Base-by-base conservation (phyloP, 2,113 vertebrate genomes). In the Trogon surrucura region DNA sequence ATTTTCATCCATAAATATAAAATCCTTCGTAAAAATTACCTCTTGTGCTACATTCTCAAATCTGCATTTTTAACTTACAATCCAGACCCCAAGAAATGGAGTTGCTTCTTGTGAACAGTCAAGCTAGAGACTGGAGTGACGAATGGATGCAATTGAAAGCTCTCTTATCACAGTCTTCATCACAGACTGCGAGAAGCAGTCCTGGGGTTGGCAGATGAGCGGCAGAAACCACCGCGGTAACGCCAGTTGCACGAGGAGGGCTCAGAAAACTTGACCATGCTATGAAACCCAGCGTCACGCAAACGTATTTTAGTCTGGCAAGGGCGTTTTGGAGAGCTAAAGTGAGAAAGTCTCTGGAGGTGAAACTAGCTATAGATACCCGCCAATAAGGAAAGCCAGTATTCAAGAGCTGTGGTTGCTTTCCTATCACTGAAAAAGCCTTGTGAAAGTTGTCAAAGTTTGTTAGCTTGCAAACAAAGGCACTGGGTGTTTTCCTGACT, bases 1-100 rank as follows among this genome's bases (percentile, higher is more conserved):
- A 91, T 94, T 92, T 94, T 94, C 65, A 90, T 67, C 90, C 88
- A 97, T 91, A 93, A 96, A 95, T 88, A 90, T 92, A 78, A 96
- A 93, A 94, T 11, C 70, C 73, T 75, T 72, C 29, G 80, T 47
- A 95, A 93, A 95, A 95, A 94, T 92, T 78, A 93, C 93, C 64
- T 88, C 93, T 74, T 2, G 13, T 64, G 80, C 90, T 86, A 80
- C 72, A 26, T 74, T 94, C 61, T 91, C 80, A 94, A 96, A 93
- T 90, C 75, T 72, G 85, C 93, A 94, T 95, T 96, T 96, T 94
- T 91, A 95, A 96, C 85, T 81, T 81, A 86, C 13, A 85, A 95
- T 41, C 60, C 60, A 86, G 64, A 74, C 32, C 64, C 60, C 25
- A 51, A 88, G 72, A 90, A 93, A 95, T 74, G 25, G 36, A 81